These are phyloP conservation scores for Drosophila histrio DNA, from an alignment of 2,888 invertebrate genomes.

Conservation along the genomic window DNA sequence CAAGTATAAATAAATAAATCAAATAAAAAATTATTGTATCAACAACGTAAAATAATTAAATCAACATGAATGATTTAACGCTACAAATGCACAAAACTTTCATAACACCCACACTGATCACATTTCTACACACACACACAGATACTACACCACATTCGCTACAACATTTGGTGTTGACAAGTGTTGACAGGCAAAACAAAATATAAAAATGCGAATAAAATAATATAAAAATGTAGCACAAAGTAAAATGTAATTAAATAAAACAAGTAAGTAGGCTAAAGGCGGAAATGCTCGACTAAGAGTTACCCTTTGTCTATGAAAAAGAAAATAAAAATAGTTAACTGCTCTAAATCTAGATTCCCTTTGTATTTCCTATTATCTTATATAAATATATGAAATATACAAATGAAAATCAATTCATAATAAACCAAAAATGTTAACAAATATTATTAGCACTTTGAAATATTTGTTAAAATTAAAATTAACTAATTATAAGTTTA, in stretches of 20 bases:
- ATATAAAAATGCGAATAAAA: constrained; percentile 34
- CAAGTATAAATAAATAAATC: constrained; percentile 72
- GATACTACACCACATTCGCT: constrained; percentile 7
- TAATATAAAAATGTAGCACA: constrained; percentile 37
- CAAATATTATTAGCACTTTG: background rate
- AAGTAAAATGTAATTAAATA: constrained; percentile 26
- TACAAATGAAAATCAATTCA: too few relatives aligned
- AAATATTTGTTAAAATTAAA: background rate
- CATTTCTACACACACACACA: constrained; percentile 12
- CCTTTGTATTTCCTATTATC: too few relatives aligned
- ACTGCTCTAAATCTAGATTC: too few relatives aligned
- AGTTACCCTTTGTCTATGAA: background rate
- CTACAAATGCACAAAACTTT: constrained; percentile 72
- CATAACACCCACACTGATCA: constrained; percentile 27
- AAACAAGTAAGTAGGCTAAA: background rate
- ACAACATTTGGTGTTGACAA: constrained; percentile 69
- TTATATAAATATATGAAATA: too few relatives aligned
- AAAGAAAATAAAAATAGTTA: background rate
- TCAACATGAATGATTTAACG: constrained; percentile 79
- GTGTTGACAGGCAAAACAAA: constrained; percentile 61
- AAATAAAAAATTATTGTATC: constrained; percentile 70
- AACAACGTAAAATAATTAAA: constrained; percentile 77
- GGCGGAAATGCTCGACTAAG: background rate
- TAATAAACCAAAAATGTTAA: background rate
- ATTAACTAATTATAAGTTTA: too few relatives aligned